Conservation (phyloP, 2,113 vertebrate species). For the Indri indri region DNA sequence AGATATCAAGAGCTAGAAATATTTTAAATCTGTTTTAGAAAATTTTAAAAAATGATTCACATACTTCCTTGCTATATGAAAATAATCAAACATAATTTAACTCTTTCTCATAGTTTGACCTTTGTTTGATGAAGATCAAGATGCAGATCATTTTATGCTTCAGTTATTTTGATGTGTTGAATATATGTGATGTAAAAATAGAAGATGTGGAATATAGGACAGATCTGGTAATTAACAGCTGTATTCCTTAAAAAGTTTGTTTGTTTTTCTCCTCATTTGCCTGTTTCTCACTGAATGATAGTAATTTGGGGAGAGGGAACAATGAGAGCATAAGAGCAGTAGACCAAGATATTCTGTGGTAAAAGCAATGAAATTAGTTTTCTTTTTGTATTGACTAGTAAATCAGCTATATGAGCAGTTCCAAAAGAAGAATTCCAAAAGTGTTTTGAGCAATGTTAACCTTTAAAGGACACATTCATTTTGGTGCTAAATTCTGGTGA, state of each 20-base stretch:
- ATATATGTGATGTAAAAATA: slow-evolving; percentile 14
- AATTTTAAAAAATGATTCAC: slow-evolving; percentile 14
- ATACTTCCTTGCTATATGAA: background rate
- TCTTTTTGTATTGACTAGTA: background rate
- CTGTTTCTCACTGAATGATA: background rate
- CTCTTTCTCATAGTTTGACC: slow-evolving; percentile 15
- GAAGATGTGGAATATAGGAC: slow-evolving; percentile 27
- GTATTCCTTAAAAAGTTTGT: slow-evolving; percentile 24
- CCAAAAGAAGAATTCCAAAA: background rate
- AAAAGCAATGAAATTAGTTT: background rate
- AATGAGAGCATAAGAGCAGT: background rate
- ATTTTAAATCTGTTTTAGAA: slow-evolving; percentile 45
- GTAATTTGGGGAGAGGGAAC: background rate
- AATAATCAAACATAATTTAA: slow-evolving; percentile 8
- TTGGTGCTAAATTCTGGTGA: slow-evolving; percentile 40
- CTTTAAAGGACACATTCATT: slow-evolving; percentile 22
- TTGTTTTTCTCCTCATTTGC: slow-evolving; percentile 30
- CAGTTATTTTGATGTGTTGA: slow-evolving; percentile 35
- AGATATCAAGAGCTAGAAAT: background rate
- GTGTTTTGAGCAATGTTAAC: slow-evolving; percentile 22
- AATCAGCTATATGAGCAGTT: background rate
- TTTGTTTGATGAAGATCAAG: slow-evolving; percentile 47
- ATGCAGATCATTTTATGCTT: slow-evolving; percentile 23
- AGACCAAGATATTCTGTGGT: background rate
- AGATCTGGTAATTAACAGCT: background rate